Base-by-base conservation (phyloP, 2,113 vertebrate species). In the Ptyas mucosa region DNA sequence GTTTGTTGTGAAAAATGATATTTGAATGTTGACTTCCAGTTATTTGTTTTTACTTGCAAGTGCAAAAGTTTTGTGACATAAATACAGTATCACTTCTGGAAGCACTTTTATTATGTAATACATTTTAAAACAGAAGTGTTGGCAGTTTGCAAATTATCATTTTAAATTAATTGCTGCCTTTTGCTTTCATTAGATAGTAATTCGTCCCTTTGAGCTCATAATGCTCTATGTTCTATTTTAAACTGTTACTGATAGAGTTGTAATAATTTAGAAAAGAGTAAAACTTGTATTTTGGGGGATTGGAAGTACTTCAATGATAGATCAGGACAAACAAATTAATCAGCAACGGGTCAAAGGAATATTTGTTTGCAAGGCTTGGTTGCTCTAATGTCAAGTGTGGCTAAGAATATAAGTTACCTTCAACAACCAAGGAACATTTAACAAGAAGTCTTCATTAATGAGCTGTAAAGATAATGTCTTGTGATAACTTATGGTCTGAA, bases 201-300 rank as follows among this genome's bases (percentile, higher is more conserved):
- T 98, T 98, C 97, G 97, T 95, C 97, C 97, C 96, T 97, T 97
- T 97, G 97, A 97, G 96, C 97, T 96, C 96, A 93, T 29, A 93
- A 97, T 98, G 97, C 97, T 97, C 97, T 97, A 97, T 97, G 96
- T 96, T 98, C 96, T 96, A 97, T 97, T 96, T 97, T 96, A 97
- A 91, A 97, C 96, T 97, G 98, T 98, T 98, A 97, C 97, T 96
- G 96, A 95, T 95, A 93, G 97, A 98, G 97, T 97, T 97, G 95
- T 96, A 96, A 96, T 96, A 96, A 91, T 96, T 57, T 57, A 96
- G 97, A 96, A 95, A 95, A 95, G 97, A 97, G 95, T 94, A 93
- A 97, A 97, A 97, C 95, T 96, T 64, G 97, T 97, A 97, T 81
- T 89, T 92, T 85, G 26, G 97, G 96, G 95, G 96, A 96, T 93